phyloP scores from a whole-genome alignment of 1,140 invertebrate species.

The Philotrypesis tridentata region DNA sequence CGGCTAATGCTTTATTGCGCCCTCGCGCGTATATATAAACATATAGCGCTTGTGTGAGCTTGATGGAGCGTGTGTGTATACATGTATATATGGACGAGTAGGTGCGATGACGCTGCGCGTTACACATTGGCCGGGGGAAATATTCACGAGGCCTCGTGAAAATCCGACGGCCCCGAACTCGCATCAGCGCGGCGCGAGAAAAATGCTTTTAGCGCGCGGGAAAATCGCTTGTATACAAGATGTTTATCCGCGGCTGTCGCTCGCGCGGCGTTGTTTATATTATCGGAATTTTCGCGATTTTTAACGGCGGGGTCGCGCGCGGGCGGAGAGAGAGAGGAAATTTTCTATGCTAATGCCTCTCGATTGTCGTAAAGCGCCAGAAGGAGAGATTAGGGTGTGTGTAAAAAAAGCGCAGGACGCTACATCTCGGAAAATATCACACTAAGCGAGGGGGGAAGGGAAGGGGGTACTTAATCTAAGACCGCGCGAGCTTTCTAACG shows the following conservation, averaged over 20 bases:
- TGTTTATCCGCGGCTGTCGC: not conserved
- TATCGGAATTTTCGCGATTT: not conserved
- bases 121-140: too few species aligned
- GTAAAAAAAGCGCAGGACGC: not conserved
- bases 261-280: not conserved
- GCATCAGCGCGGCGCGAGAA: not conserved
- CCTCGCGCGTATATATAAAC: too few species aligned
- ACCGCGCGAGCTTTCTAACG: too few species aligned
- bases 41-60: not conserved
- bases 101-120: too few species aligned
- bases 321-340: not conserved
- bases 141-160: constrained; percentile 11
- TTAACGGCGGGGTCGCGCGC: too few species aligned
- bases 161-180: not conserved
- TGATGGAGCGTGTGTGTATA: not conserved
- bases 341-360: not conserved
- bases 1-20: not conserved
- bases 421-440: not conserved
- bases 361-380: not conserved
- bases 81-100: not conserved
- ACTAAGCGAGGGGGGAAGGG: too few species aligned
- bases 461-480: not conserved
- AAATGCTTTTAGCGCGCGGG: not conserved
- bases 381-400: too few species aligned
- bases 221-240: not conserved